A percentile compares a stretch with the other conserved stretches of the same genome.
phyloP scores from a whole-genome alignment of 2,888 invertebrate species.

The Temnothorax ravouxi region DNA sequence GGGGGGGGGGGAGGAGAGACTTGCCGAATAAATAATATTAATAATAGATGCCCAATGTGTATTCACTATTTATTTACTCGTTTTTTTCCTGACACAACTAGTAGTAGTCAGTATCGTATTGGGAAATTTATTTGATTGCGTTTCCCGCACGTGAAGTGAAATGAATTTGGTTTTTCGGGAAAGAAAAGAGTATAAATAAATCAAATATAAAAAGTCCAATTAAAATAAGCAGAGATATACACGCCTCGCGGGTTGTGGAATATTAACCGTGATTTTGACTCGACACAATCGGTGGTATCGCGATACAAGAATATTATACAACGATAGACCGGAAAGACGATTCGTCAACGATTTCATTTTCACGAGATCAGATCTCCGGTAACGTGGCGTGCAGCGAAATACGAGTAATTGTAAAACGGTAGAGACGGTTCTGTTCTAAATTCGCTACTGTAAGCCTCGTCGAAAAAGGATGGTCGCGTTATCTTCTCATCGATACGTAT shows the following conservation, averaged over 20 bases:
- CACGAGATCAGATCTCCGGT: background rate
- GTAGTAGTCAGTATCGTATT: background rate
- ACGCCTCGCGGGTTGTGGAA: no score
- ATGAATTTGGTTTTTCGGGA: background rate
- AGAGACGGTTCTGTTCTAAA: background rate
- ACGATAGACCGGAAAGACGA: background rate
- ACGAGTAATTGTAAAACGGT: background rate
- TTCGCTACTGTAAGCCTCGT: background rate
- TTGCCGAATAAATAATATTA: constrained; percentile 52
- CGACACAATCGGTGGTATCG: no score
- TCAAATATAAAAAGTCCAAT: no score
- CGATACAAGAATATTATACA: background rate
- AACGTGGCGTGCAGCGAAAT: background rate
- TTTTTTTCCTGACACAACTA: background rate
- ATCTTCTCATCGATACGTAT: background rate
- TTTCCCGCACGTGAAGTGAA: no score
- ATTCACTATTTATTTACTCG: background rate
- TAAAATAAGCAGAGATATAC: no score
- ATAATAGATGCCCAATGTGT: background rate
- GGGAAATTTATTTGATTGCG: background rate
- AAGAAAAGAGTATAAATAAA: background rate
- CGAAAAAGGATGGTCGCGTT: background rate
- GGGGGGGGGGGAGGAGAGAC: background rate
- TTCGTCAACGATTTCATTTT: background rate
- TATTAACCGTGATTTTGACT: no score